Base-by-base conservation (phyloP, 2,888 invertebrate species). In the Chorisops tibialis region DNA sequence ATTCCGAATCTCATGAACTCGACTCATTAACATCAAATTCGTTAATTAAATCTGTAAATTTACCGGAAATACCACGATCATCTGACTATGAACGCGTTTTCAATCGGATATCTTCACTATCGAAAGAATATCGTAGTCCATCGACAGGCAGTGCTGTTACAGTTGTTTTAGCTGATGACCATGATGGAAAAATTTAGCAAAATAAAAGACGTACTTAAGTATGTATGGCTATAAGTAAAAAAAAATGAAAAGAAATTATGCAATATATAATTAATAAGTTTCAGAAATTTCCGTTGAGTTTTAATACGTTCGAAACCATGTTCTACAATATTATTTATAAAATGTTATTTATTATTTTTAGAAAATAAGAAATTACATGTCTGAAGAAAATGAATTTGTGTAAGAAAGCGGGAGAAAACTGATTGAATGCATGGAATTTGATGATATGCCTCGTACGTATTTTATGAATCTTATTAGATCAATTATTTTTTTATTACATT, bases 91-190 rank as follows among this genome's bases (percentile, higher is more conserved):
- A 66, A 43, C 73, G 75, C 63, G 69, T 70, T 22, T 74, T 76
- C 48, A 74, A 72, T 61, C 61, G 69, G 61, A 63, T 67, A 56
- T 61, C 64, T 22, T 47, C 60, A 16, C 51, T 63, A 22, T 63
- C 63, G 18, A 68, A 69, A 61, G 68, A 69, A 54, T 68, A 67
- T 66, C 82, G 82, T 62, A 84, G 83, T 69, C 84, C 84, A 60
- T 84, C 84, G 39, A 84, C 83, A 67, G 79, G 83, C 59, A 87
- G 87, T 72, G 85, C 85, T 65, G 84, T 86, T 54, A 87, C 86
- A 56, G 83, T 86, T 64, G 82, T 86, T 67, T 76, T 85, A 69
- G 81, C 83, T 63, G 85, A 85, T 67, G 84, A 85, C 69, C 50
- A 50, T 38, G 52, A 60, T 43, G 38, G 11, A 12, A 60, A 50